These are phyloP conservation scores for Ophraella communa DNA, from an alignment of 2,888 invertebrate species.

Conservation along the genomic window DNA sequence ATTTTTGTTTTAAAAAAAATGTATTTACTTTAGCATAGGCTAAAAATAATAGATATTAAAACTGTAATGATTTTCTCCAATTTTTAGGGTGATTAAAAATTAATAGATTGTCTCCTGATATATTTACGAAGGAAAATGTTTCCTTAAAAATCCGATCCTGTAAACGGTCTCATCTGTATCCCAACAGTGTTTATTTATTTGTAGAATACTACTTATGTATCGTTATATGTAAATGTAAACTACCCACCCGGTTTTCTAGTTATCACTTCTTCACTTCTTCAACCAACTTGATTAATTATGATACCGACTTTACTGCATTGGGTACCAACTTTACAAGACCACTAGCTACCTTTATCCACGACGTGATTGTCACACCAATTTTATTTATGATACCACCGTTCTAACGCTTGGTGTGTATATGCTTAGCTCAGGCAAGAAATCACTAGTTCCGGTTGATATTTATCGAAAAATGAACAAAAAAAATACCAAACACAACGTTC, in stretches of 20 bases:
- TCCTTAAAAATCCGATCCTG: constrained; percentile 8
- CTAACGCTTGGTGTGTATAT: constrained; percentile 15
- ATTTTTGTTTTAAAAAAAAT: too few relatives aligned
- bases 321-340: constrained; percentile 27
- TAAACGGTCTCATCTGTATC: background rate
- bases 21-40: too few relatives aligned
- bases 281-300: constrained; percentile 30
- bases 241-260: constrained; percentile 28
- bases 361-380: constrained; percentile 26
- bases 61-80: too few relatives aligned
- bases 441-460: constrained; percentile 1
- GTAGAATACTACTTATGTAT: constrained; percentile 28
- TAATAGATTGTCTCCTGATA: too few relatives aligned
- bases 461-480: background rate
- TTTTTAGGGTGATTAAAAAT: too few relatives aligned
- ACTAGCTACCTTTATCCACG: constrained; percentile 20
- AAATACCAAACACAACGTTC: background rate
- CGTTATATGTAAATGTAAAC: constrained; percentile 33
- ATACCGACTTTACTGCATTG: constrained; percentile 22
- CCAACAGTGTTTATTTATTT: constrained; percentile 29
- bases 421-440: background rate
- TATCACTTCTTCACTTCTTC: constrained; percentile 31
- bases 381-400: constrained; percentile 22
- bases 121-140: too few relatives aligned
- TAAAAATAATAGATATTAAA: too few relatives aligned